phyloP scores from a whole-genome alignment of 2,113 vertebrate species.

The Terrapene triunguis region DNA sequence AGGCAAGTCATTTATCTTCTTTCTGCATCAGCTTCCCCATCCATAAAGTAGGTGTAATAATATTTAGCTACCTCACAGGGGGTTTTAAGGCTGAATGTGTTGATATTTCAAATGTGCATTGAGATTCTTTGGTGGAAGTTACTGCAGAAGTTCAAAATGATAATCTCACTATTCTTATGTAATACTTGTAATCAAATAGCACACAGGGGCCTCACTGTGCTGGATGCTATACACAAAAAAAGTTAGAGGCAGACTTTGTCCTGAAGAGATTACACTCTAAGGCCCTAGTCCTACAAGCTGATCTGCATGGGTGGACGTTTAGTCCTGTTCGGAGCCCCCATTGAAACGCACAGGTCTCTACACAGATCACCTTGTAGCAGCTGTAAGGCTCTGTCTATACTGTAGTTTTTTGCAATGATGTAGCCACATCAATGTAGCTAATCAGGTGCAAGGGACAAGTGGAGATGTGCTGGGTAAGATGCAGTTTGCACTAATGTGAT shows the following conservation, averaged over 20 bases:
- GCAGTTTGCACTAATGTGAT: background rate
- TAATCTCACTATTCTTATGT: background rate
- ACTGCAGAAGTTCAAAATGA: background rate
- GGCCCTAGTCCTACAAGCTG: accelerated
- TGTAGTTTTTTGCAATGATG: background rate
- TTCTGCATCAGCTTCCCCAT: background rate
- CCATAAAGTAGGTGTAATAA: background rate
- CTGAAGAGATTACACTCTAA: background rate
- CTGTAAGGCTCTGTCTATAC: background rate
- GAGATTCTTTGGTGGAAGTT: background rate
- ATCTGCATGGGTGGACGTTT: background rate
- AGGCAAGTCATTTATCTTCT: background rate
- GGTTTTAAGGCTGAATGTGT: background rate
- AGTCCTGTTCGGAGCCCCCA: background rate
- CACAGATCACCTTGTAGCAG: accelerated
- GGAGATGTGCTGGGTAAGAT: background rate
- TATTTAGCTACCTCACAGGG: background rate
- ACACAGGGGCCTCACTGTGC: background rate
- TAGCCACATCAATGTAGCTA: background rate
- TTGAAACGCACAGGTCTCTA: background rate
- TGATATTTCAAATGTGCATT: background rate
- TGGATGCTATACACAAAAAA: background rate
- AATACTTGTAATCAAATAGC: background rate
- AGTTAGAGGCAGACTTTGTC: background rate
- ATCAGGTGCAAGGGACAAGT: background rate